These are phyloP conservation scores for Netelia melanura DNA, from an alignment of 2,888 invertebrate species.

Conservation along the genomic window DNA sequence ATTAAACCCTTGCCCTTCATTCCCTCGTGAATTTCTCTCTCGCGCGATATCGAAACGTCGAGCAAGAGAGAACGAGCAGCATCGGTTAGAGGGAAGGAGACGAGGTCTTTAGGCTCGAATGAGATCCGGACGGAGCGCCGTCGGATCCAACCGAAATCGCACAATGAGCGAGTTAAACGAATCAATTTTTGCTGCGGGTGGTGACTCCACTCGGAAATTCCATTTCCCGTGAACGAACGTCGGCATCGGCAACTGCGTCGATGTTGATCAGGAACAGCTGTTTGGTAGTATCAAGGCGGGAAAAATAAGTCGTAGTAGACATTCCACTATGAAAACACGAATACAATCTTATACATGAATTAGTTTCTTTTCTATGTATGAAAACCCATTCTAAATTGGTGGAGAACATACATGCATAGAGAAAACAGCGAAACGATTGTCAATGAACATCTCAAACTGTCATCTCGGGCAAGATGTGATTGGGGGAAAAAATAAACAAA, in stretches of 20 bases:
- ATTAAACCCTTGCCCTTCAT: slow-evolving; percentile 69
- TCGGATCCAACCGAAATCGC: slow-evolving; percentile 72
- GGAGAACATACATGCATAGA: not conserved
- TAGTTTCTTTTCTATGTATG: no score
- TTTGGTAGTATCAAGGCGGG: slow-evolving; percentile 15
- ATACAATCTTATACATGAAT: not conserved
- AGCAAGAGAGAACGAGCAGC: not conserved
- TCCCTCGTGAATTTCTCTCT: slow-evolving; percentile 31
- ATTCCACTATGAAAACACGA: not conserved
- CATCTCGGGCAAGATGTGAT: not conserved
- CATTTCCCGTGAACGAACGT: slow-evolving; percentile 76
- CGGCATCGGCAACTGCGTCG: slow-evolving; percentile 49
- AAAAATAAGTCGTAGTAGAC: not conserved
- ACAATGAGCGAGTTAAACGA: slow-evolving; percentile 82
- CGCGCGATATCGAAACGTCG: slow-evolving; percentile 43
- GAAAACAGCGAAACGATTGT: slow-evolving; percentile 2
- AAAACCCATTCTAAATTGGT: not conserved
- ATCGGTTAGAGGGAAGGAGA: not conserved
- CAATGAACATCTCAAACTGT: slow-evolving; percentile 17
- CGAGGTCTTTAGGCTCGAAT: slow-evolving; percentile 4
- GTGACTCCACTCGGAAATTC: slow-evolving; percentile 79
- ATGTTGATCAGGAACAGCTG: slow-evolving; percentile 56
- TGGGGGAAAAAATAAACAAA: slow-evolving; percentile 21
- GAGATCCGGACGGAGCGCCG: slow-evolving; percentile 65
- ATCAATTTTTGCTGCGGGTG: slow-evolving; percentile 80